Base-by-base conservation (phyloP, 2,797 vertebrate species). In the Toxotes lorentzi region DNA sequence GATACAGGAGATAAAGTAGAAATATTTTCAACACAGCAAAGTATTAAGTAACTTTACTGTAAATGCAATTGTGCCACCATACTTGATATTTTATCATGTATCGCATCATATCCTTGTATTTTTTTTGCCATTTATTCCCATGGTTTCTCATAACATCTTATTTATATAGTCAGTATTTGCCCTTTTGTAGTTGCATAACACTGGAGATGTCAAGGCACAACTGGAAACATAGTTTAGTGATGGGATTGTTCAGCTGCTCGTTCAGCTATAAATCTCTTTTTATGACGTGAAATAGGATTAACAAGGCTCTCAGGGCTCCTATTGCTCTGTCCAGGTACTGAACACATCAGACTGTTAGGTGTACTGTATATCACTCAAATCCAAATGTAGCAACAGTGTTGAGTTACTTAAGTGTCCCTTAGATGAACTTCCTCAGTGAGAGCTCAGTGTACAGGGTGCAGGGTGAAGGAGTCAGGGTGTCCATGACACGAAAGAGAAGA, bases 371-470 rank as follows among this genome's bases (percentile, higher is more conserved):
- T 82, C 80, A 61, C 69, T 73, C 32, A 19, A 41, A 62, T 83
- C 88, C 92, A 91, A 95, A 92, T 87, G 85, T 78, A 83, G 89
- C 81, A 79, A 83, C 85, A 79, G 88, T 73, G 81, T 90, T 64
- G 19, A 59, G 79, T 92, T 91, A 90, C 91, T 47, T 12, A 68
- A 58, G 60, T 34, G 59, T 75, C 86, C 81, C 66, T 83, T 78
- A 92, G 89, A 90, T 90, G 88, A 89, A 76, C 71, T 60, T 82
- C 23, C 24, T 47, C 24, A 24, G 67, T 66, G 58, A 35, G 76
- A 73, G 84, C 78, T 79, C 27, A 50, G 81, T 14, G 23, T 43
- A 47, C 7, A 23, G 70, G 62, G 60, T 70, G 7, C 71, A 38
- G 70, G 76, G 27, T 57, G 45, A 58, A 57, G 72, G 47, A 77